phyloP scores from a whole-genome alignment of 2,888 invertebrate species.

The Rhingia campestris region DNA sequence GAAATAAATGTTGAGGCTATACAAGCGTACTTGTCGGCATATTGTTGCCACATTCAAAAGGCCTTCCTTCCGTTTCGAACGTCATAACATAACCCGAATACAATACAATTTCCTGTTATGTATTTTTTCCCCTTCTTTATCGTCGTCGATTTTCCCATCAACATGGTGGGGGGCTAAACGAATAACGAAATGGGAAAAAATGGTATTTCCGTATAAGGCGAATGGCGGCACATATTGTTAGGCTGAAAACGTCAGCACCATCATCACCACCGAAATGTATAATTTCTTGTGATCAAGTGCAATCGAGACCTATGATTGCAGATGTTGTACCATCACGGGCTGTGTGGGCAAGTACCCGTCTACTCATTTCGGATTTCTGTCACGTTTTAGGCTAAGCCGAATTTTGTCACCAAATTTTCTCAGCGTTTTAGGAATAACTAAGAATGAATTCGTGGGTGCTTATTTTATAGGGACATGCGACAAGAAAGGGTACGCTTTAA shows the following conservation, averaged over 20 bases:
- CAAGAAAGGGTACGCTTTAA: constrained; percentile 12
- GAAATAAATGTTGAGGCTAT: constrained; percentile 54
- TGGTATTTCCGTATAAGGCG: constrained; percentile 57
- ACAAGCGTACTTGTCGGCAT: constrained; percentile 67
- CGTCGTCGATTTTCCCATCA: constrained; percentile 19
- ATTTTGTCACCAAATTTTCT: constrained; percentile 73
- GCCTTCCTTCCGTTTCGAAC: constrained; percentile 67
- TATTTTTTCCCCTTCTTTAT: constrained; percentile 21
- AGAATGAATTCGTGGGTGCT: constrained; percentile 45
- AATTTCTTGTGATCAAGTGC: constrained; percentile 74
- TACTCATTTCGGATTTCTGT: constrained; percentile 40
- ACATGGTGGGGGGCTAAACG: constrained; percentile 26
- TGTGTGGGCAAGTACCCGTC: background rate
- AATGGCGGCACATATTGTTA: constrained; percentile 54
- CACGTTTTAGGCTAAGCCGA: constrained; percentile 72
- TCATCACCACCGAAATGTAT: constrained; percentile 60
- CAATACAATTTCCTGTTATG: constrained; percentile 69
- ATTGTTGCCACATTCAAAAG: constrained; percentile 67
- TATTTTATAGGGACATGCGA: constrained; percentile 25
- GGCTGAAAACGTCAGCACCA: constrained; percentile 60
- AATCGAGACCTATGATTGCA: constrained; percentile 71
- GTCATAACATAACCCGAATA: constrained; percentile 69
- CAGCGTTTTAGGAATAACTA: constrained; percentile 67
- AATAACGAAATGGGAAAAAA: constrained; percentile 36
- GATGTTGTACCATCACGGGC: constrained; percentile 60